Percentiles rank a stretch among this genome's conserved stretches.
Conservation (phyloP, 2,797 vertebrate genomes). For the Sus cebifrons region DNA sequence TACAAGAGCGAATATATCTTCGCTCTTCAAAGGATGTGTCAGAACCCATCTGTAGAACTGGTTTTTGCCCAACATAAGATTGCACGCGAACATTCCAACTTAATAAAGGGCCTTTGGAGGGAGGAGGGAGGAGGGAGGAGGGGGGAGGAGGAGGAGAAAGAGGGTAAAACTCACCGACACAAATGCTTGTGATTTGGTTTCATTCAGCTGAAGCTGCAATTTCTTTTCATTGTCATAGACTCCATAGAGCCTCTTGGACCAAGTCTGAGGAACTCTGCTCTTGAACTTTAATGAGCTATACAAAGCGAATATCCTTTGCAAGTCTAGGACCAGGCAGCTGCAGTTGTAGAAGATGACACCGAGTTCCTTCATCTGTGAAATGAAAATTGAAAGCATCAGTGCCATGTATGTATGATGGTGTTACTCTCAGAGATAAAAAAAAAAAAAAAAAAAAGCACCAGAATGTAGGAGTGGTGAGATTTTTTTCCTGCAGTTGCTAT, state of each 20-base stretch:
- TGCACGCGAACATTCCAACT: neutral
- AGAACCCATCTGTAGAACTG: neutral
- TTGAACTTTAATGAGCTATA: constrained; percentile 92
- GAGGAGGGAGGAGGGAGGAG: too few species aligned
- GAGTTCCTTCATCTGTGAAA: constrained; percentile 97
- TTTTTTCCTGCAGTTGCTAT: neutral
- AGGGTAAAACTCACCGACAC: constrained; percentile 93
- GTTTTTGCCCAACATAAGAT: neutral
- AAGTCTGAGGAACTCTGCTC: constrained; percentile 91
- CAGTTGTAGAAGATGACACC: constrained; percentile 96
- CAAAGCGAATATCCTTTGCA: constrained; percentile 94
- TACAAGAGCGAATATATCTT: neutral
- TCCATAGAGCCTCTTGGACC: constrained; percentile 97
- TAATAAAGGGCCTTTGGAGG: neutral
- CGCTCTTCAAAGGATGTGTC: neutral
- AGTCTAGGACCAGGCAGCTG: constrained; percentile 97
- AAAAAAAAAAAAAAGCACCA: neutral
- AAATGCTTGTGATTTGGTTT: constrained; percentile 94
- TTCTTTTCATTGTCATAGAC: constrained; percentile 94
- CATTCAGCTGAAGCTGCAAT: constrained; percentile 92
- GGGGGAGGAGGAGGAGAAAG: neutral
- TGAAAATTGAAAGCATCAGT: constrained; percentile 81
- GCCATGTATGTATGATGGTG: neutral
- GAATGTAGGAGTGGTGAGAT: neutral
- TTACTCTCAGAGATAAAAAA: constrained; percentile 45